These are phyloP conservation scores for Pogonocichla stellata DNA, from an alignment of 2,113 vertebrate genomes.

Conservation along the genomic window DNA sequence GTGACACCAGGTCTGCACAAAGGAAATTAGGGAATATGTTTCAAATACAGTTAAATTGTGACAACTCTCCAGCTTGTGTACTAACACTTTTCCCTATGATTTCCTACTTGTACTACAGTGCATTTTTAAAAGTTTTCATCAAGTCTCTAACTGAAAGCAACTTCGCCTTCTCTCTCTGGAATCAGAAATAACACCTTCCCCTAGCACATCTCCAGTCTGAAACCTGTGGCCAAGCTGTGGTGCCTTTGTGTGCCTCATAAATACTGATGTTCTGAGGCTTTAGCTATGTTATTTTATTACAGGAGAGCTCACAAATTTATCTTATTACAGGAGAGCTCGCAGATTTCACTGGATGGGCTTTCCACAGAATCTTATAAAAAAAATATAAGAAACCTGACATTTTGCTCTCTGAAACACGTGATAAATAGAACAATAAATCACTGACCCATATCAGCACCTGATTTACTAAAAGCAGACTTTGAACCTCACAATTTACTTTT, in stretches of 20 bases:
- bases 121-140: not conserved
- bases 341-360: not conserved
- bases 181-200: not conserved
- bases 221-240: fast-evolving
- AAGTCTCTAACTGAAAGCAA: not conserved
- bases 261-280: not conserved
- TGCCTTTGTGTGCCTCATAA: not conserved
- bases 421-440: not conserved
- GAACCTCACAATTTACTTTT: not conserved
- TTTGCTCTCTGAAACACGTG: not conserved
- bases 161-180: not conserved
- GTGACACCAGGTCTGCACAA: not conserved
- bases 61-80: not conserved
- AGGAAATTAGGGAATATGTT: not conserved
- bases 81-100: fast-evolving
- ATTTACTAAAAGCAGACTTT: not conserved
- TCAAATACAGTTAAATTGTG: not conserved
- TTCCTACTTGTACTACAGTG: not conserved
- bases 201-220: not conserved
- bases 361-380: not conserved
- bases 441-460: not conserved
- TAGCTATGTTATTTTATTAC: not conserved
- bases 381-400: fast-evolving
- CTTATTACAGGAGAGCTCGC: fast-evolving
- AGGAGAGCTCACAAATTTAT: not conserved